A percentile compares a stretch with the other conserved stretches of the same genome.
These are phyloP conservation scores for Cephus sareptanus DNA, from an alignment of 2,888 invertebrate species.

Conservation along the genomic window DNA sequence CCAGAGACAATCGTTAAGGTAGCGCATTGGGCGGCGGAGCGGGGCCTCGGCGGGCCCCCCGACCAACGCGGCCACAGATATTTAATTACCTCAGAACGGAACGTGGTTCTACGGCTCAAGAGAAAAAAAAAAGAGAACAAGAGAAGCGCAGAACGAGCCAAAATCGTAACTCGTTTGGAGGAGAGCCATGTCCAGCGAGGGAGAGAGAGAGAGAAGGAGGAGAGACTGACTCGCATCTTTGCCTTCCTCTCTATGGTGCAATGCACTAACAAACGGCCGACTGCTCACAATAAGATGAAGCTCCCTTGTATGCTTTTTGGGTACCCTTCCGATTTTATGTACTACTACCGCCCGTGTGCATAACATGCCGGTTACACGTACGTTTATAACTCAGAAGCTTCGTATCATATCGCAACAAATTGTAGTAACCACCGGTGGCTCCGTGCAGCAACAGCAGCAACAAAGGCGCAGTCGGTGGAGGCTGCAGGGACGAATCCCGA, in stretches of 20 bases:
- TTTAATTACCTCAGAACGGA: constrained; percentile 52
- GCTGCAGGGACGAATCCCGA: too few relatives aligned
- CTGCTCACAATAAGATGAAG: too few relatives aligned
- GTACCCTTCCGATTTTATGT: constrained; percentile 20
- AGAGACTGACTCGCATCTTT: constrained; percentile 1
- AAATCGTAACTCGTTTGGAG: constrained; percentile 43
- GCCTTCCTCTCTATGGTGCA: background rate
- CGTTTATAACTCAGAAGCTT: constrained; percentile 56
- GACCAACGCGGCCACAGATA: constrained; percentile 47
- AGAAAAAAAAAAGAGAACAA: background rate
- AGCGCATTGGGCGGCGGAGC: constrained; percentile 53
- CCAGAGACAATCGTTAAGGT: constrained; percentile 64
- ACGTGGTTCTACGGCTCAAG: constrained; percentile 6
- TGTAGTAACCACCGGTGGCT: constrained; percentile 20
- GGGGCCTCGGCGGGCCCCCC: constrained; percentile 19
- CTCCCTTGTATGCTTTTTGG: constrained; percentile 32
- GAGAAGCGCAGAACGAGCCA: constrained; percentile 30
- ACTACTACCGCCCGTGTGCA: constrained; percentile 26
- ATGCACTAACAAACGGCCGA: too few relatives aligned
- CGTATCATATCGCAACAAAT: constrained; percentile 40
- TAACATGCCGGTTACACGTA: constrained; percentile 39
- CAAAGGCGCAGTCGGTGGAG: too few relatives aligned
- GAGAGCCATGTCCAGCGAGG: constrained; percentile 19
- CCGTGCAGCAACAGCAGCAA: too few relatives aligned
- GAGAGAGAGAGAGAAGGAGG: background rate